Conservation (phyloP, 2,113 vertebrate species). For the Jaculus jaculus region DNA sequence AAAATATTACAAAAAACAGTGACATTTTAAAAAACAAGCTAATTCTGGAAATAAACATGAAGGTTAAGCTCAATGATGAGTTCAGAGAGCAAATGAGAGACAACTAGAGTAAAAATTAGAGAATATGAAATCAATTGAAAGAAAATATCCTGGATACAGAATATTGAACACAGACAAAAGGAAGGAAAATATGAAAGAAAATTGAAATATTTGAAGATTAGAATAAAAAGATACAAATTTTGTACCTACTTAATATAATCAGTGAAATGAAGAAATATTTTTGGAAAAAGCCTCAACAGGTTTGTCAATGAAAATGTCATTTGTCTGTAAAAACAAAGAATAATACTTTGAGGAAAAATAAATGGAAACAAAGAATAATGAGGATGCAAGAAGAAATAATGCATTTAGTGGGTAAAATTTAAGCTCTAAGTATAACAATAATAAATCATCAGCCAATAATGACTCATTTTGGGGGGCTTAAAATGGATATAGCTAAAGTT, state of each 20-base stretch:
- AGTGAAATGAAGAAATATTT: slow-evolving; percentile 35
- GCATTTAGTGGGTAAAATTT: neutral
- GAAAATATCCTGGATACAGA: neutral
- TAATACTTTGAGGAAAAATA: neutral
- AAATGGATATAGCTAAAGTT: neutral
- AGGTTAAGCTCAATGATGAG: neutral
- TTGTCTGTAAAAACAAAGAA: neutral
- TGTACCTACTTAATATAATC: neutral
- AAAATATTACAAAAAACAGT: no score
- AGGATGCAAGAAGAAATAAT: neutral
- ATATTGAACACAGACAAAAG: neutral
- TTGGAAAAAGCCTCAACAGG: neutral
- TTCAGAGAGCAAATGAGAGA: neutral
- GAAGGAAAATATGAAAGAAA: neutral
- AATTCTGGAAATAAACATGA: slow-evolving; percentile 34
- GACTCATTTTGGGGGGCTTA: slow-evolving; percentile 10
- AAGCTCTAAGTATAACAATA: neutral
- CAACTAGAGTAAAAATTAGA: slow-evolving; percentile 3
- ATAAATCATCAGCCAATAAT: neutral
- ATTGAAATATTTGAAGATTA: neutral
- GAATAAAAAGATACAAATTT: slow-evolving; percentile 33
- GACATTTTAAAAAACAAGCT: neutral
- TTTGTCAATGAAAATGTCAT: neutral
- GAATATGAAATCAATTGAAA: slow-evolving; percentile 7
- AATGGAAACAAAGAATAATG: slow-evolving; percentile 23